These are phyloP conservation scores for Andrena trimmerana DNA, from an alignment of 2,888 invertebrate genomes.

Conservation along the genomic window DNA sequence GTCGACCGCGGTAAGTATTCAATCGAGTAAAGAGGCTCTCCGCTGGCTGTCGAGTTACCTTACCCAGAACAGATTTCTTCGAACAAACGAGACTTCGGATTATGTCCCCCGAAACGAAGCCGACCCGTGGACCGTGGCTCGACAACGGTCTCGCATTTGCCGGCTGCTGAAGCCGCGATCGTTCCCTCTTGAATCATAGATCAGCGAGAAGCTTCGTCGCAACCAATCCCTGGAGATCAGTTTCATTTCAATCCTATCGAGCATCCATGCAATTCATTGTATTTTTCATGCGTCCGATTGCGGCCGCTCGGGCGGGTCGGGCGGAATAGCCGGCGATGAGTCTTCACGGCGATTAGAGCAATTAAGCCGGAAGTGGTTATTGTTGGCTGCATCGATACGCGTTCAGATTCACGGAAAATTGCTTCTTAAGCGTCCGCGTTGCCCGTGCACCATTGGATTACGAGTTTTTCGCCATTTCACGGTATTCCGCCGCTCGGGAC, in stretches of 20 bases:
- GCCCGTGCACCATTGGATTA: neutral
- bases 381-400: slow-evolving; percentile 5
- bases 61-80: slow-evolving; percentile 20
- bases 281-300: neutral
- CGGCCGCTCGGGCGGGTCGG: neutral
- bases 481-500: neutral
- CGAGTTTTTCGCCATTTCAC: neutral
- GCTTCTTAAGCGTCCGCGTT: slow-evolving; percentile 17
- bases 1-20: slow-evolving; percentile 43
- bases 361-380: slow-evolving; percentile 21
- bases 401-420: neutral
- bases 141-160: slow-evolving; percentile 31
- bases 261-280: neutral
- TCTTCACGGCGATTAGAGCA: slow-evolving; percentile 24
- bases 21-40: slow-evolving; percentile 43
- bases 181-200: neutral
- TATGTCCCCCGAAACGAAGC: slow-evolving; percentile 7
- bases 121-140: slow-evolving; percentile 26
- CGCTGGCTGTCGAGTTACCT: slow-evolving; percentile 19
- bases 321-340: slow-evolving; percentile 7
- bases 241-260: slow-evolving; percentile 37
- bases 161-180: slow-evolving; percentile 26
- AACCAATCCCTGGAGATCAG: slow-evolving; percentile 18
- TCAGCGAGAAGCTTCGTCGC: neutral
- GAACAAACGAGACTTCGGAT: slow-evolving; percentile 4